Percentiles rank a stretch among this genome's conserved stretches.
phyloP scores from a whole-genome alignment of 37 sponge, comb jelly and placozoan genomes.

The Beroe ovata region DNA sequence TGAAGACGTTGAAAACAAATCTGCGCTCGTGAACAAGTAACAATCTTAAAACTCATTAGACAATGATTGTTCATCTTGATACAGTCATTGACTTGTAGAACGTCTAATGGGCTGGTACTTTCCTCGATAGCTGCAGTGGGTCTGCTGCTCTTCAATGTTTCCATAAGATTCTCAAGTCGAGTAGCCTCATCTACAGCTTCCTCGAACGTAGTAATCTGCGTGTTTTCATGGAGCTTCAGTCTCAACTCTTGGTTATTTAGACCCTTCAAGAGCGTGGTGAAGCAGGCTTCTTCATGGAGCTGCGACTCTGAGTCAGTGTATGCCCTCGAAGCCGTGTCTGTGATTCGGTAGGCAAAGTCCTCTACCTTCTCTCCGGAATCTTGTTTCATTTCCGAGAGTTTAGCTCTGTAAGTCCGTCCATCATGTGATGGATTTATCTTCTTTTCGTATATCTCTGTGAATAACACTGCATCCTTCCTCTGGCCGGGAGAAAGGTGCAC shows the following conservation, averaged over 20 bases:
- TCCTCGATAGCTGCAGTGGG: not conserved
- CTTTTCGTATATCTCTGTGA: not conserved
- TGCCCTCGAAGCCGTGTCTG: not conserved
- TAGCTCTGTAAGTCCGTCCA: not conserved
- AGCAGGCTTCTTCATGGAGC: not conserved
- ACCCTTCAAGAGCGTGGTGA: not conserved
- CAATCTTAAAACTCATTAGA: not conserved
- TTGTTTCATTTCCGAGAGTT: not conserved
- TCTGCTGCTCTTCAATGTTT: not conserved
- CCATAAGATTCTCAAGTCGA: not conserved
- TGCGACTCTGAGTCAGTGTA: not conserved
- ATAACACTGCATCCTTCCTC: not conserved
- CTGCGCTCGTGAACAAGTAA: not conserved
- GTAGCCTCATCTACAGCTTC: not conserved
- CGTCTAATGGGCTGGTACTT: not conserved
- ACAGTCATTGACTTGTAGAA: not conserved
- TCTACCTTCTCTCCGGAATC: not conserved
- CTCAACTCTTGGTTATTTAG: not conserved
- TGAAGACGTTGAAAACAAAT: not conserved
- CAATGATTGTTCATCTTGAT: not conserved
- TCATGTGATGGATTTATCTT: not conserved
- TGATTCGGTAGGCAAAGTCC: not conserved
- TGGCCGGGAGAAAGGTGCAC: conserved; percentile 7
- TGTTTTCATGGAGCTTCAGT: not conserved
- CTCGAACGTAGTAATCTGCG: not conserved